Evolutionary conservation across 2,888 invertebrate genomes (phyloP).

Genomic region (Torymus texanus): DNA sequence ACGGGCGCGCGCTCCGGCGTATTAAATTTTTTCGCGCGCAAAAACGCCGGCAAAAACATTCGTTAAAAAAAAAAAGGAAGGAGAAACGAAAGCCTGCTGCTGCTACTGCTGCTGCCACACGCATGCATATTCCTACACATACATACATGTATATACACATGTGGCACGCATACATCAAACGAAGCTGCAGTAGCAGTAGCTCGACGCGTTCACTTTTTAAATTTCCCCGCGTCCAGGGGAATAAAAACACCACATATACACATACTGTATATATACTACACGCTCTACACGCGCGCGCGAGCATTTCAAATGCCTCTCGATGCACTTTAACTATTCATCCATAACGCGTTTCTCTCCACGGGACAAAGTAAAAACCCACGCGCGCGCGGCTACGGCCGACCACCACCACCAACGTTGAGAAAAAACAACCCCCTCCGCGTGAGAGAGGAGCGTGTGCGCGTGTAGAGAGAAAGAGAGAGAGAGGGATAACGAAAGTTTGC

Average conservation of each 20-base stretch:
- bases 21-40: too few relatives aligned
- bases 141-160: too few relatives aligned
- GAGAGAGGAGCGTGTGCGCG: neutral
- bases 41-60: neutral
- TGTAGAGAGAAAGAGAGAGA: constrained; percentile 5
- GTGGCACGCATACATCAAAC: too few relatives aligned
- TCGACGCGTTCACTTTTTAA: too few relatives aligned
- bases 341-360: neutral
- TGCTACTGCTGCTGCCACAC: too few relatives aligned
- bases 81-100: neutral
- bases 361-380: constrained; percentile 26
- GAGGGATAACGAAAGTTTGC: constrained; percentile 44
- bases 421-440: neutral
- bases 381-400: neutral
- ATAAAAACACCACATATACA: too few relatives aligned
- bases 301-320: neutral
- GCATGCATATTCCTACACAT: too few relatives aligned
- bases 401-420: neutral
- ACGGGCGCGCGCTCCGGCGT: too few relatives aligned
- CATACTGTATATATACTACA: too few relatives aligned
- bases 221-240: too few relatives aligned
- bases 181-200: too few relatives aligned
- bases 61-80: neutral
- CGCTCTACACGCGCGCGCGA: neutral
- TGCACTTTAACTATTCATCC: neutral